Base-by-base conservation (phyloP, 1,140 invertebrate genomes). In the Panagrolaimus sp. region DNA sequence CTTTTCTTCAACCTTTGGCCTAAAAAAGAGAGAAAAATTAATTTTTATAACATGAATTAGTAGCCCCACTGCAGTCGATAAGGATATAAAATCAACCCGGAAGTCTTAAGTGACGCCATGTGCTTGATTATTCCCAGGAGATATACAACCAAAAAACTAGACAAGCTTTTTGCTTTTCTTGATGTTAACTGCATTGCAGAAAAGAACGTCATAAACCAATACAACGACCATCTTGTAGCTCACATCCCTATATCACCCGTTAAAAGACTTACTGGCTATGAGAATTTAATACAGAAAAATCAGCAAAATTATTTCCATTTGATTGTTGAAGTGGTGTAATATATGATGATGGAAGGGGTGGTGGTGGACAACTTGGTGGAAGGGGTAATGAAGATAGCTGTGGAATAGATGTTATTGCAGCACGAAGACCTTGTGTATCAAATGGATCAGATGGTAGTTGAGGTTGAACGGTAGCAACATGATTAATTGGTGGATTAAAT, bases 1-100 rank as follows among this genome's bases (percentile, higher is more conserved):
- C 61, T 82, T 82, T 27, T 57, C 53, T 81, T 80, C 63, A 81
- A 64, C 9, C 76, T 77, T 20, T 63, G 76, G 25, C 78, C 80
- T 63, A 69, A 63, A 20, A 47, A 65, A 11, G 42, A n/a, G n/a
- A n/a, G n/a, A n/a, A n/a, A n/a, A n/a, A n/a, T n/a, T n/a, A n/a
- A n/a, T n/a, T n/a, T n/a, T n/a, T n/a, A n/a, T n/a, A n/a, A n/a
- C n/a, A n/a, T n/a, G n/a, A n/a, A n/a, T n/a, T n/a, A n/a, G n/a
- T n/a, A n/a, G n/a, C n/a, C n/a, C n/a, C n/a, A n/a, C n/a, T n/a
- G n/a, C n/a, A n/a, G n/a, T n/a, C n/a, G n/a, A n/a, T n/a, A n/a
- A n/a, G n/a, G n/a, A n/a, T n/a, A n/a, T n/a, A n/a, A n/a, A n/a
- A n/a, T n/a, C n/a, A n/a, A n/a, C n/a, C n/a, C n/a, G n/a, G n/a